phyloP scores from a whole-genome alignment of 2,113 vertebrate species.

The Callaeas wilsoni region DNA sequence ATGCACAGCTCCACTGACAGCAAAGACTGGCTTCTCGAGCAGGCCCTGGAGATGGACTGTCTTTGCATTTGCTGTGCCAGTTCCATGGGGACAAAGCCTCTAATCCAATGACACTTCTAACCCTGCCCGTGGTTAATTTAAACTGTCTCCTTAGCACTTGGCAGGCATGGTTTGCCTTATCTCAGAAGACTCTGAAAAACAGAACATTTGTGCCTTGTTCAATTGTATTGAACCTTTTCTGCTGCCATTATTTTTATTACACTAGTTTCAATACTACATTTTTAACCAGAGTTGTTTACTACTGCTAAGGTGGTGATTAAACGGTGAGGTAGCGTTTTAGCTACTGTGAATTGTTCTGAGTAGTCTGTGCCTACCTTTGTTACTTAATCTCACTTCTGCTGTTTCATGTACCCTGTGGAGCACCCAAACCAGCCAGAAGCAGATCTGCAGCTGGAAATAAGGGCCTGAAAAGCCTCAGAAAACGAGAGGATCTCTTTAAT shows the following conservation, averaged over 20 bases:
- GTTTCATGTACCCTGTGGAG: not conserved
- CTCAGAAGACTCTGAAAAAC: conserved; percentile 63
- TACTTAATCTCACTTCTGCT: not conserved
- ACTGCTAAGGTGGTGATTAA: conserved; percentile 90
- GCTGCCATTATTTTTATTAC: conserved; percentile 85
- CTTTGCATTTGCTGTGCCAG: conserved; percentile 14
- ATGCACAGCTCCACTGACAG: conserved; percentile 92
- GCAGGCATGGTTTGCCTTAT: conserved; percentile 47
- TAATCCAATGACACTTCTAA: conserved; percentile 64
- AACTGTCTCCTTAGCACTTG: conserved; percentile 34
- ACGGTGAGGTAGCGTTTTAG: conserved; percentile 92
- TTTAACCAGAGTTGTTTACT: conserved; percentile 81
- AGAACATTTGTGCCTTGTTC: conserved; percentile 86
- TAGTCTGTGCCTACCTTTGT: conserved; percentile 34
- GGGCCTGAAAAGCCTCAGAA: not conserved
- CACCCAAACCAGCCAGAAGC: not conserved
- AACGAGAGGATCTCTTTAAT: not conserved
- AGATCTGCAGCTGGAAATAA: not conserved
- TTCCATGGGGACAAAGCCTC: conserved; percentile 28
- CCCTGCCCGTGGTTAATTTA: conserved; percentile 62
- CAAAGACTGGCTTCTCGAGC: not conserved
- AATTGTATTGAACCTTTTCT: conserved; percentile 79
- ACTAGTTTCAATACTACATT: conserved; percentile 78
- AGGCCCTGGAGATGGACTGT: conserved; percentile 14
- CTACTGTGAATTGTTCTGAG: conserved; percentile 82